Conservation (phyloP, 2,113 vertebrate species). For the Dendrocopos noguchii region DNA sequence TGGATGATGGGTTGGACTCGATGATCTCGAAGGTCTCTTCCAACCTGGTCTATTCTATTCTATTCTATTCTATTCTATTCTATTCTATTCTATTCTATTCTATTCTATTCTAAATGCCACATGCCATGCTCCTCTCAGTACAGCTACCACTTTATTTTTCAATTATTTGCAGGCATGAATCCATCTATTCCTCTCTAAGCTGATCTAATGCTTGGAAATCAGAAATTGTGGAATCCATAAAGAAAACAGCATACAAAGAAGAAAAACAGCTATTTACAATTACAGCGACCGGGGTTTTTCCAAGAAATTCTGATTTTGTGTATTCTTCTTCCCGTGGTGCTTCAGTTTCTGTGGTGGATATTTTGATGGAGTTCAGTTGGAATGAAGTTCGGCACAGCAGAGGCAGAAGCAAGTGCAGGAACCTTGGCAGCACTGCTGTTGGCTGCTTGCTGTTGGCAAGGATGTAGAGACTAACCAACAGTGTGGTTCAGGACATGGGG, state of each 20-base stretch:
- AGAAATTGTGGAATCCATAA: not conserved
- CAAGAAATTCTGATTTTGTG: conserved; percentile 28
- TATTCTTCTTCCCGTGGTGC: not conserved
- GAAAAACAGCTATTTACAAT: conserved; percentile 49
- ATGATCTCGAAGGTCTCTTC: too few relatives aligned
- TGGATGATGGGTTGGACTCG: too few relatives aligned
- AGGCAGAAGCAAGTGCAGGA: conserved; percentile 15
- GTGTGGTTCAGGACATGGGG: not conserved
- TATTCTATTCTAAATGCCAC: not conserved
- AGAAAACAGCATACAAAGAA: conserved; percentile 1
- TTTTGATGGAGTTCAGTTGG: not conserved
- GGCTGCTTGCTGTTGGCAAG: not conserved
- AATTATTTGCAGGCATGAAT: not conserved
- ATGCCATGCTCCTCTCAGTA: not conserved
- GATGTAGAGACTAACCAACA: not conserved
- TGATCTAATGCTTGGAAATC: not conserved
- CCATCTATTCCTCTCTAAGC: not conserved
- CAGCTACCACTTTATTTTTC: not conserved
- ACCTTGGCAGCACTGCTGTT: not conserved
- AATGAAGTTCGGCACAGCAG: not conserved
- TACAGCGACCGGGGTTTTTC: not conserved
- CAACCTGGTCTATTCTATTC: too few relatives aligned
- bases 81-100: too few relatives aligned
- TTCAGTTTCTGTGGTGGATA: not conserved
- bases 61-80: too few relatives aligned